These are phyloP conservation scores for Mesoligia furuncula DNA, from an alignment of 2,888 invertebrate species.

Conservation along the genomic window DNA sequence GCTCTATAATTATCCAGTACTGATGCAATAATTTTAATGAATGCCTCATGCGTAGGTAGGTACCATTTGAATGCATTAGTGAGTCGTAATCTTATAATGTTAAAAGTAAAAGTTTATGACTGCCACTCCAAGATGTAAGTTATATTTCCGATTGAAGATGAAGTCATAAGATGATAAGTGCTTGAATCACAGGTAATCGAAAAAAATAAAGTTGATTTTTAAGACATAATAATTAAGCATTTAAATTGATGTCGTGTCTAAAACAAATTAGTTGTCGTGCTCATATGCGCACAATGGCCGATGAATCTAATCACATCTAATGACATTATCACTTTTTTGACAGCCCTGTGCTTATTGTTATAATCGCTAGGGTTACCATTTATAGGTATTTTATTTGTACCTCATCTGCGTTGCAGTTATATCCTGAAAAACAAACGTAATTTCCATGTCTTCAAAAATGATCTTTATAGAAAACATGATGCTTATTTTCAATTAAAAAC, in stretches of 20 bases:
- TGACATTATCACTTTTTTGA: constrained; percentile 37
- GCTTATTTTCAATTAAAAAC: neutral
- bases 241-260: constrained; percentile 43
- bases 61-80: constrained; percentile 42
- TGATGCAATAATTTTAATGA: constrained; percentile 57
- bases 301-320: neutral
- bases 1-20: constrained; percentile 45
- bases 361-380: constrained; percentile 27
- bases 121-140: neutral
- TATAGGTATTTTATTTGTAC: neutral
- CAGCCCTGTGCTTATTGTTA: constrained; percentile 47
- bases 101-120: constrained; percentile 42
- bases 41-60: constrained; percentile 23
- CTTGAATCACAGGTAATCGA: constrained; percentile 9
- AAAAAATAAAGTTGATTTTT: constrained; percentile 32
- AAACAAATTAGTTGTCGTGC: constrained; percentile 41
- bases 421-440: neutral
- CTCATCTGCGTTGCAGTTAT: neutral
- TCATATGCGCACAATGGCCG: constrained; percentile 40
- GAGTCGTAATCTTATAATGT: constrained; percentile 26
- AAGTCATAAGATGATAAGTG: constrained; percentile 15
- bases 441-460: neutral
- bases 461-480: neutral
- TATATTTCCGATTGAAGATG: constrained; percentile 9
- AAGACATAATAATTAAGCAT: constrained; percentile 48